These are phyloP conservation scores for Indicator maculatus DNA, from an alignment of 2,113 vertebrate genomes.

Conservation along the genomic window DNA sequence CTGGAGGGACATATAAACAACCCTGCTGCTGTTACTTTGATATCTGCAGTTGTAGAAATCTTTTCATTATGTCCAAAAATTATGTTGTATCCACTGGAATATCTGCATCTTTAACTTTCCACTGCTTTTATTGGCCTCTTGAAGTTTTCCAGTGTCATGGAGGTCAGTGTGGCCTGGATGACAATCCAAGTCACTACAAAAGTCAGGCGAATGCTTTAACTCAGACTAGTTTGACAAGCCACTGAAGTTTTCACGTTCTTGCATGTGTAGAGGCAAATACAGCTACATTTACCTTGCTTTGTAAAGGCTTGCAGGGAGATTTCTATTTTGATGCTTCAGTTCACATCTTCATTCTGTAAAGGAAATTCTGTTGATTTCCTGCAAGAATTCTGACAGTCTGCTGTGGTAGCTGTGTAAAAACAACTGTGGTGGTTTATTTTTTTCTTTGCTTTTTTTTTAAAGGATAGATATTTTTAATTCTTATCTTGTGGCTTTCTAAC, in stretches of 20 bases:
- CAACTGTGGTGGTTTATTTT: background rate
- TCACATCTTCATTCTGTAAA: background rate
- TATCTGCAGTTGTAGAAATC: background rate
- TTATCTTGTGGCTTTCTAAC: background rate
- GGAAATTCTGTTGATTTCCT: background rate
- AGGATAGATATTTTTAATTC: background rate
- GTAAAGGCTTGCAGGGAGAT: background rate
- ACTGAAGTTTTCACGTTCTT: background rate
- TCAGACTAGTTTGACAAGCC: background rate
- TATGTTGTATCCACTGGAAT: background rate
- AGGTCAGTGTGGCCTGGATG: conserved; percentile 47
- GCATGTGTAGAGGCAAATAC: background rate
- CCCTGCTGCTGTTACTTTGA: background rate
- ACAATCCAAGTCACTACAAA: conserved; percentile 8
- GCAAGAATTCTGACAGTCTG: background rate
- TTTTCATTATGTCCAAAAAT: conserved; percentile 8
- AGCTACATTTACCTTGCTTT: background rate
- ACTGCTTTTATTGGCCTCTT: conserved; percentile 37
- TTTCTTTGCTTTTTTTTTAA: background rate
- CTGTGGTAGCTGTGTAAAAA: background rate
- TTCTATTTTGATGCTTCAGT: background rate
- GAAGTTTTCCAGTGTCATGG: conserved; percentile 52
- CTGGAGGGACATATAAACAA: background rate
- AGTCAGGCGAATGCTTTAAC: background rate
- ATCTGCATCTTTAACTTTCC: conserved; percentile 50